Base-by-base conservation (phyloP, 2,113 vertebrate species). In the Chlamydotis undulata region DNA sequence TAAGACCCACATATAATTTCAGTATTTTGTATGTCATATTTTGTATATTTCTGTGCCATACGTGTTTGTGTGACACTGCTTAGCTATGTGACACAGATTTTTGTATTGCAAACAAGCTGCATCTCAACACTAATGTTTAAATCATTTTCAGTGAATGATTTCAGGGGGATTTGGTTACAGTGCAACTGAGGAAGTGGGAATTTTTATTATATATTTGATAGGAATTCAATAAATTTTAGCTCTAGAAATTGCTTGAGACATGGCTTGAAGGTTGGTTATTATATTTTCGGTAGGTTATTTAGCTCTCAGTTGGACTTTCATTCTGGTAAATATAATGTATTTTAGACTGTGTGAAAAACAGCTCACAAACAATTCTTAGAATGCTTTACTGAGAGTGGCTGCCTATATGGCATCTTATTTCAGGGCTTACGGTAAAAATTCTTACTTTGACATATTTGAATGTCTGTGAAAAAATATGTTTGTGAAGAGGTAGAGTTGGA, bases 161-260 rank as follows among this genome's bases (percentile, higher is more conserved):
- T 94, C 57, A 73, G 56, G 45, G 94, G 63, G 41, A 47, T 90
- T 93, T 96, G 29, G 53, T 92, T 95, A 69, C 67, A 87, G 31
- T 57, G 10, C 31, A 45, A 75, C 53, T 68, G 92, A 80, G 65
- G 52, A 90, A 86, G 86, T 26, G 28, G 35, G 55, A 53, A 64
- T 75, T 78, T 68, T 94, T 93, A 21, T 47, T 74, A 25, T n/a
- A 74, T 53, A 11, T 83, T 91, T 81, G 35, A 57, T 93, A 82
- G 45, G 17, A 82, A 61, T 71, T 87, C 69, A 89, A 6, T 91
- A 93, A 53, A 50, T 45, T 55, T 73, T 35, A 59, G 59, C 19
- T 75, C 33, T 39, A 85, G 63, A 43, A 88, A 37, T 90, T 78
- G 75, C 28, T 35, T 43, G 61, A 81, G 37, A 29, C 0, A 0